These are phyloP conservation scores for Ptilorrhoa leucosticta DNA, from an alignment of 2,113 vertebrate species.

Conservation along the genomic window DNA sequence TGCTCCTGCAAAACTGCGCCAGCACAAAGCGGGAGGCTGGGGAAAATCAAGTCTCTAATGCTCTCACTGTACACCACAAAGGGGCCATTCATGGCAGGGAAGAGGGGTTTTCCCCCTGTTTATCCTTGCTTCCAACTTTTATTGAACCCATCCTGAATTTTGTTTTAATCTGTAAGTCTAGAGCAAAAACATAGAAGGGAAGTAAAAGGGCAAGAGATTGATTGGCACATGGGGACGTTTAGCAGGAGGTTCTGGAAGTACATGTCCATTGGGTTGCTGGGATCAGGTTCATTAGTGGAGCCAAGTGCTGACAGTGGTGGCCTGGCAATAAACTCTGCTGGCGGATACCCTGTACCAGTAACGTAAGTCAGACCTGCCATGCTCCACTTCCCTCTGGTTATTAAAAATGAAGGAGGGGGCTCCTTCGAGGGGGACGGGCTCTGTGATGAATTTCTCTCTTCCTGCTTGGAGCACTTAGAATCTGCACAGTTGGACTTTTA, in stretches of 20 bases:
- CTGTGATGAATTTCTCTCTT: background rate
- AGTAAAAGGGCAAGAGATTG: background rate
- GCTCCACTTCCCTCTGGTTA: slow-evolving; percentile 28
- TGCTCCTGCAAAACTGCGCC: background rate
- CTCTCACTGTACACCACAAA: background rate
- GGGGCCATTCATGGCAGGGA: background rate
- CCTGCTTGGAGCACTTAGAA: background rate
- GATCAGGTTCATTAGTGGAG: background rate
- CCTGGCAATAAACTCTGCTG: background rate
- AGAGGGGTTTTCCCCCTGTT: background rate
- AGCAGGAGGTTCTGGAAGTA: background rate
- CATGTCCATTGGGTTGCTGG: background rate
- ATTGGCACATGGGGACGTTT: background rate
- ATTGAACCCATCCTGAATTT: background rate
- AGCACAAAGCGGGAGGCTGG: background rate
- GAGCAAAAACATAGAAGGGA: background rate
- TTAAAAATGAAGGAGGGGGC: background rate
- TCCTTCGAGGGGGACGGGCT: background rate
- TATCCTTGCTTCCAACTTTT: background rate
- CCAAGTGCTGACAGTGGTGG: fast-evolving
- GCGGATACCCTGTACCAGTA: background rate
- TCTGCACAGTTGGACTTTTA: background rate
- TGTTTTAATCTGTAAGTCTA: background rate
- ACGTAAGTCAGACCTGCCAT: background rate
- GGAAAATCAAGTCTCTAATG: background rate